Conservation (phyloP, 2,113 vertebrate genomes). For the Grus americana region DNA sequence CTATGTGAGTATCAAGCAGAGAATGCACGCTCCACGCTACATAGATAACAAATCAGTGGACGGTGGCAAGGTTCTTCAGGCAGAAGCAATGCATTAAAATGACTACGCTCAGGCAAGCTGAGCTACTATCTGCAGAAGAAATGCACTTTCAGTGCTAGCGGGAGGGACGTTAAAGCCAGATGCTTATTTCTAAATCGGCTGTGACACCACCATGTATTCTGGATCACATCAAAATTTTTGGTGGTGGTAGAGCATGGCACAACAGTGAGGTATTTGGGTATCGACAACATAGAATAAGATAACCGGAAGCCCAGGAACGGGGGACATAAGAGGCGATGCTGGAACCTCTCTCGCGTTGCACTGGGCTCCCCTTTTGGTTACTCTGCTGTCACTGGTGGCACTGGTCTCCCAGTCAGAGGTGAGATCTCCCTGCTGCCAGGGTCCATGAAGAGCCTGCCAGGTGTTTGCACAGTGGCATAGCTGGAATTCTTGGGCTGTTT, state of each 20-base stretch:
- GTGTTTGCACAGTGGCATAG: not conserved
- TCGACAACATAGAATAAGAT: not conserved
- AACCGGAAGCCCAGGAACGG: fast-evolving
- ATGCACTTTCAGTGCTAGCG: not conserved
- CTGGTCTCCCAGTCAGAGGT: not conserved
- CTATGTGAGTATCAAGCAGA: not conserved
- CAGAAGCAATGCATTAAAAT: not conserved
- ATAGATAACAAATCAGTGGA: not conserved
- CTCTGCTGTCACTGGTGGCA: not conserved
- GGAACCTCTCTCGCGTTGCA: not conserved
- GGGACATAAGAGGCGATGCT: not conserved
- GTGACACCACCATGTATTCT: not conserved
- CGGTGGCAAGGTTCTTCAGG: not conserved
- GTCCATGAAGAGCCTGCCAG: not conserved
- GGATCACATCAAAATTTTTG: not conserved
- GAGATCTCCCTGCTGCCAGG: not conserved
- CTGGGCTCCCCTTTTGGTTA: not conserved
- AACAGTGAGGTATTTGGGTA: not conserved
- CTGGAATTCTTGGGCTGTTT: not conserved
- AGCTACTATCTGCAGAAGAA: not conserved
- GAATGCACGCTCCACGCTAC: not conserved
- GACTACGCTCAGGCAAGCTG: not conserved
- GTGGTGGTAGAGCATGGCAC: not conserved
- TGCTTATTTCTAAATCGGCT: not conserved
- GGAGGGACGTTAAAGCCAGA: not conserved